A percentile compares a stretch with the other conserved stretches of the same genome.
phyloP scores from a whole-genome alignment of 2,797 vertebrate genomes.

The Enteromius radiatus region DNA sequence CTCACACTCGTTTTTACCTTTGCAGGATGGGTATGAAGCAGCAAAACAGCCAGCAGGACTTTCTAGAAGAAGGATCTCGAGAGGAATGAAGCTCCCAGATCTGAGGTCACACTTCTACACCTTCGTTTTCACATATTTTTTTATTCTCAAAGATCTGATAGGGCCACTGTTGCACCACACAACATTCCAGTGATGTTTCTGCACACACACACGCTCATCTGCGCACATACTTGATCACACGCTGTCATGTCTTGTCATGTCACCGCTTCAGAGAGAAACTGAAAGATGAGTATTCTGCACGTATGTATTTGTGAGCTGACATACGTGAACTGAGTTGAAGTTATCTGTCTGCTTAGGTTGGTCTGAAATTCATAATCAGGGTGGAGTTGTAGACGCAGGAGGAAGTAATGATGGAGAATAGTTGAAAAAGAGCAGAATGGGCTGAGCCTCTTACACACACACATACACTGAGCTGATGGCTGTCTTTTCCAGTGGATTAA shows the following conservation, averaged over 20 bases:
- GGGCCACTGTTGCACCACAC: constrained; percentile 53
- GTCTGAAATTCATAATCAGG: not conserved
- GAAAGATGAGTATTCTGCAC: constrained; percentile 39
- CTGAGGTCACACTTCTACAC: constrained; percentile 45
- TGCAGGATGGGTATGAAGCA: not conserved
- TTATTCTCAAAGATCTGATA: constrained; percentile 47
- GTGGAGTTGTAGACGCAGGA: constrained; percentile 11
- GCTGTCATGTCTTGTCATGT: constrained; percentile 62
- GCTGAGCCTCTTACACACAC: not conserved
- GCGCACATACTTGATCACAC: constrained; percentile 14
- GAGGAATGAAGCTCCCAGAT: constrained; percentile 23
- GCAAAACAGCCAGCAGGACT: constrained; percentile 17
- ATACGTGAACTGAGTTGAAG: not conserved
- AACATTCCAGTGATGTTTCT: constrained; percentile 66
- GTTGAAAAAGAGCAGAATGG: not conserved
- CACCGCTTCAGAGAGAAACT: constrained; percentile 46
- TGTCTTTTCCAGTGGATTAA: constrained; percentile 52
- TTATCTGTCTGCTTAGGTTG: not conserved
- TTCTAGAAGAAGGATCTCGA: constrained; percentile 12
- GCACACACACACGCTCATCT: constrained; percentile 46
- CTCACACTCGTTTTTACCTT: not conserved
- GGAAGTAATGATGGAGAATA: constrained; percentile 19
- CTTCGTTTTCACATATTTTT: constrained; percentile 32
- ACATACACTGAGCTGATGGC: constrained; percentile 26
- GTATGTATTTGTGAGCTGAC: constrained; percentile 9